phyloP scores from a whole-genome alignment of 1,140 invertebrate species.

The Parasteatoda tepidariorum region DNA sequence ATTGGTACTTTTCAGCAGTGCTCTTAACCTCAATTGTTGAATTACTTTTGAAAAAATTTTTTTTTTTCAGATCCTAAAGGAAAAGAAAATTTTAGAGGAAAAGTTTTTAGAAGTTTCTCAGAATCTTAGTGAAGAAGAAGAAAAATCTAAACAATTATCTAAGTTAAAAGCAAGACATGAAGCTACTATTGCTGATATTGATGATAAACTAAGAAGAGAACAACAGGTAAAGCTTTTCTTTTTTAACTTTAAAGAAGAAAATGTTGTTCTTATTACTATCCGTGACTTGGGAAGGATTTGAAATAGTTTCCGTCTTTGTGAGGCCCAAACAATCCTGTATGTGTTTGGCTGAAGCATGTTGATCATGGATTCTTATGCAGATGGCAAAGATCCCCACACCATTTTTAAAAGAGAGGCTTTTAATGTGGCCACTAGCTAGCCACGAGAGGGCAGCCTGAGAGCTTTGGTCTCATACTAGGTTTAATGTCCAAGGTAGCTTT shows the following conservation, averaged over 20 bases:
- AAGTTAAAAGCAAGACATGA: slow-evolving; percentile 97
- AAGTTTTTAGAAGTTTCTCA: slow-evolving; percentile 88
- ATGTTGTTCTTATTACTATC: neutral
- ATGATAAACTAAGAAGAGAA: slow-evolving; percentile 91
- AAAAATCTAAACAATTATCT: slow-evolving; percentile 95
- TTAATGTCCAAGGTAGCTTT: no score
- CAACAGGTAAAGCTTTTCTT: slow-evolving; percentile 75
- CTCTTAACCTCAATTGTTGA: neutral
- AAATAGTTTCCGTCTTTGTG: no score
- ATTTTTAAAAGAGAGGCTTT: no score
- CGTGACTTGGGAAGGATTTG: neutral
- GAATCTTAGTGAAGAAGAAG: slow-evolving; percentile 95
- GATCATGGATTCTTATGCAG: no score
- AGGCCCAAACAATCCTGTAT: no score
- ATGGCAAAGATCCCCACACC: no score
- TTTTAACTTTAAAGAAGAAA: neutral
- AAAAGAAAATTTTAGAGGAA: slow-evolving; percentile 95
- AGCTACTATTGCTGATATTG: slow-evolving; percentile 91
- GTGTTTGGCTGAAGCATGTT: no score
- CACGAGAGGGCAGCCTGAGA: no score
- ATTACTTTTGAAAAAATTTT: neutral
- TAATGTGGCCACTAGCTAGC: no score
- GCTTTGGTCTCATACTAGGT: no score
- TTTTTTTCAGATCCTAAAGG: slow-evolving; percentile 78
- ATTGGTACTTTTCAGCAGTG: neutral